Base-by-base conservation (phyloP, 1,140 invertebrate species). In the Aphidius ervi region DNA sequence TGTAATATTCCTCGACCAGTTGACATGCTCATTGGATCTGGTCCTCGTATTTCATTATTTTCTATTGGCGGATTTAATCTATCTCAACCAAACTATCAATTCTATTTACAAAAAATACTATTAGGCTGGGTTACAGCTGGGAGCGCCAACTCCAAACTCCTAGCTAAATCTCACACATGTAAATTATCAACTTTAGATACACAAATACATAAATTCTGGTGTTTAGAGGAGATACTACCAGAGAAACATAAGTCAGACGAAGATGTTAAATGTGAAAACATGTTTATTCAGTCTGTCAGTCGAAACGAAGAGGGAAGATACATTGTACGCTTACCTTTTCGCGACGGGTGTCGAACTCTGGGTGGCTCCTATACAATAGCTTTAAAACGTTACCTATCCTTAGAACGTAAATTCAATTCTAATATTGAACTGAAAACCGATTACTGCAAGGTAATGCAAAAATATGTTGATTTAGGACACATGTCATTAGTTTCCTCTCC, bases 1-100 rank as follows among this genome's bases (percentile, higher is more conserved):
- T 72, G 71, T 60, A 54, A 69, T 58, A 49, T 59, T 41, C 64
- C 63, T n/a, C 52, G 46, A 46, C 58, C 65, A 43, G 64, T 71
- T 20, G 64, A 75, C 55, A 46, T 72, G 23, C 48, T 74, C 16
- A 31, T 73, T 6, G 67, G 67, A 8, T 65, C 68, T 7, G 68
- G 67, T 40, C 46, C 59, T 20, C 66, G 68, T 55, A 68, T 67
- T 46, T 61, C 68, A n/a, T 39, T 73, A 47, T 49, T 74, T 16
- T 61, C 54, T 7, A 59, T 62, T 41, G 67, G 70, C 9, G 68
- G 70, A 64, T n/a, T 67, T 48, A 67, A 65, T 53, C 58, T 74
- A n/a, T 16, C n/a, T n/a, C n/a, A n/a, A n/a, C n/a, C n/a, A n/a
- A n/a, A n/a, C n/a, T n/a, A n/a, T n/a, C n/a, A n/a, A n/a, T n/a